A percentile compares a stretch with the other conserved stretches of the same genome.
Conservation (phyloP, 2,113 vertebrate species). For the Benitochromis conjunctus region DNA sequence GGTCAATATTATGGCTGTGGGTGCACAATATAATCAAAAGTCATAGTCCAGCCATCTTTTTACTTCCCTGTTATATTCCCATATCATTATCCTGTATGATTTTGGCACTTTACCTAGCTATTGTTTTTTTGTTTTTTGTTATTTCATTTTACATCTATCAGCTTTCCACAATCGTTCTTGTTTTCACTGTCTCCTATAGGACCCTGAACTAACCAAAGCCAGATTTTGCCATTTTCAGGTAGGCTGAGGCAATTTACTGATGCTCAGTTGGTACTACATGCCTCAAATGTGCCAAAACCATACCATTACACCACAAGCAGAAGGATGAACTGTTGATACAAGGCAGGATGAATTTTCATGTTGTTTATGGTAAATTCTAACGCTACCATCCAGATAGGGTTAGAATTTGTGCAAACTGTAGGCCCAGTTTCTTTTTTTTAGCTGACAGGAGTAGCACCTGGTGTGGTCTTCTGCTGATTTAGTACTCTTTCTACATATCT, state of each 20-base stretch:
- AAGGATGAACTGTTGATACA: neutral
- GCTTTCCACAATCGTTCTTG: neutral
- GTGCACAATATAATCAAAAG: neutral
- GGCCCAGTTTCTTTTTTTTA: neutral
- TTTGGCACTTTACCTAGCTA: neutral
- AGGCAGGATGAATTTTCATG: neutral
- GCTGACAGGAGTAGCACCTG: neutral
- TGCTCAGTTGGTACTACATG: neutral
- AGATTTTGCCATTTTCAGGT: neutral
- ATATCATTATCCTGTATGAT: neutral
- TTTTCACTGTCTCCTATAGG: neutral
- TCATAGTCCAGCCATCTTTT: neutral
- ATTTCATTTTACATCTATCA: neutral
- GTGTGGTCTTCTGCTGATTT: neutral
- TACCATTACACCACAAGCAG: neutral
- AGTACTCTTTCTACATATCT: neutral
- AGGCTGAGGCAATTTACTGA: neutral
- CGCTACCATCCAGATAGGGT: neutral
- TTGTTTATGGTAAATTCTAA: neutral
- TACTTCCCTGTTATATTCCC: neutral
- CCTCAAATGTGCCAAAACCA: neutral
- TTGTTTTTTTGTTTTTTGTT: neutral
- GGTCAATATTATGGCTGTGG: neutral
- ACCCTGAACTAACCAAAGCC: neutral
- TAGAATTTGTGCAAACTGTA: accelerated